phyloP scores from a whole-genome alignment of 2,797 vertebrate species.

The Spheniscus humboldti region DNA sequence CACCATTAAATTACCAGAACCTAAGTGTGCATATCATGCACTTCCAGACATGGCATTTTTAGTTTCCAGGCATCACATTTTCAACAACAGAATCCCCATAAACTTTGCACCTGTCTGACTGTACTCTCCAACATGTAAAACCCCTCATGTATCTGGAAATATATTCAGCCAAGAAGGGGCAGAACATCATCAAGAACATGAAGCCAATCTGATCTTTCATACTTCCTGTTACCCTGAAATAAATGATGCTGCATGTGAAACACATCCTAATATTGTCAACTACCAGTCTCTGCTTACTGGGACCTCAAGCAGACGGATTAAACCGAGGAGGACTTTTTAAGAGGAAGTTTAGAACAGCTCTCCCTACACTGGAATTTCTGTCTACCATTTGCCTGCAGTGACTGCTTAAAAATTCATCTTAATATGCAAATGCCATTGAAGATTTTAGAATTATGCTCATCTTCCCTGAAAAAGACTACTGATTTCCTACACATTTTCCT shows the following conservation, averaged over 20 bases:
- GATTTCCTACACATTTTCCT: background rate
- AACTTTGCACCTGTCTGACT: background rate
- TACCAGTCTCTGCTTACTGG: background rate
- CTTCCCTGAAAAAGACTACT: background rate
- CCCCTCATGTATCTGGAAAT: background rate
- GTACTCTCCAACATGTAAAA: background rate
- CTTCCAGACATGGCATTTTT: conserved; percentile 23
- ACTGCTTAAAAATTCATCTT: background rate
- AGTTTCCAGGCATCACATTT: background rate
- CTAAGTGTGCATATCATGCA: background rate
- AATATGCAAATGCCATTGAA: background rate
- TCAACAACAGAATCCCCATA: background rate
- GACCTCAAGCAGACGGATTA: background rate
- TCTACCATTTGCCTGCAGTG: background rate
- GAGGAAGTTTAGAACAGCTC: background rate
- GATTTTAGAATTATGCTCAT: background rate
- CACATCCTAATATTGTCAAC: background rate
- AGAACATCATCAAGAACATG: background rate
- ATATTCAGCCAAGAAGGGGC: background rate
- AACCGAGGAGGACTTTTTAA: background rate
- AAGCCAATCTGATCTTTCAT: background rate
- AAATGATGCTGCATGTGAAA: background rate
- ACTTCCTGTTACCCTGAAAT: background rate
- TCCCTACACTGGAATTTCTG: background rate
- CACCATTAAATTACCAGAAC: conserved; percentile 12